These are phyloP conservation scores for Aurelia aurita DNA, from an alignment of 30 jellyfish, hydroid and myxozoan genomes.

Conservation along the genomic window DNA sequence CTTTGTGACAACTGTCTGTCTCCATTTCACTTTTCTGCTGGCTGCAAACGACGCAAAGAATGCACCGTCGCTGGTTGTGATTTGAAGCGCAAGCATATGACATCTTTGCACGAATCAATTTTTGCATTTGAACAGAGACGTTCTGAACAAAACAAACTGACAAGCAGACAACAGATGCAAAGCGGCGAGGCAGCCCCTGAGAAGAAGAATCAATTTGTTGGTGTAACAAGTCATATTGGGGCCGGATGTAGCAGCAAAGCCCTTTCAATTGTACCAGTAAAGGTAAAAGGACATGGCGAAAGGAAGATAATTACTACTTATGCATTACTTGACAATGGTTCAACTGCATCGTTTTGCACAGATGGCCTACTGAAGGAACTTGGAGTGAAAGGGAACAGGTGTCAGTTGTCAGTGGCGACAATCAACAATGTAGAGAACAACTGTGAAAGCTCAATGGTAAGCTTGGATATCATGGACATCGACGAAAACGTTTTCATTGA, in stretches of 20 bases:
- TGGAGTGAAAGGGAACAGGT: not conserved
- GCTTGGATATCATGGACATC: constrained; percentile 16
- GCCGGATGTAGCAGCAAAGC: constrained; percentile 61
- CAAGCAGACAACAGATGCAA: too few relatives aligned
- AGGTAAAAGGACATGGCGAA: constrained; percentile 6
- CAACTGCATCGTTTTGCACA: constrained; percentile 55
- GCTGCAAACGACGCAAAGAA: too few relatives aligned
- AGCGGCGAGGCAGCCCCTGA: too few relatives aligned
- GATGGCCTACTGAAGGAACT: constrained; percentile 18
- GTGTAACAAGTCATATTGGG: constrained; percentile 27
- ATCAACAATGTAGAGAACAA: not conserved
- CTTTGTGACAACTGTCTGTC: too few relatives aligned
- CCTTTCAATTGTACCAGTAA: constrained; percentile 52
- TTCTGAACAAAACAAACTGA: too few relatives aligned
- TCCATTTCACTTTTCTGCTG: too few relatives aligned
- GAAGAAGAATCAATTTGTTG: constrained; percentile 27
- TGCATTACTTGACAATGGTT: constrained; percentile 70
- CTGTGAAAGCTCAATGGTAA: not conserved
- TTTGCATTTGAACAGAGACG: too few relatives aligned
- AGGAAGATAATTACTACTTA: constrained; percentile 18
- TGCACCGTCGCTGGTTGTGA: too few relatives aligned
- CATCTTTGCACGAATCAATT: too few relatives aligned
- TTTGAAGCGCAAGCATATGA: too few relatives aligned
- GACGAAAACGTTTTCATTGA: constrained; percentile 6
- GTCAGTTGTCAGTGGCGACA: constrained; percentile 23